These are phyloP conservation scores for Thaumetopoea pityocampa DNA, from an alignment of 1,140 invertebrate species.

Conservation along the genomic window DNA sequence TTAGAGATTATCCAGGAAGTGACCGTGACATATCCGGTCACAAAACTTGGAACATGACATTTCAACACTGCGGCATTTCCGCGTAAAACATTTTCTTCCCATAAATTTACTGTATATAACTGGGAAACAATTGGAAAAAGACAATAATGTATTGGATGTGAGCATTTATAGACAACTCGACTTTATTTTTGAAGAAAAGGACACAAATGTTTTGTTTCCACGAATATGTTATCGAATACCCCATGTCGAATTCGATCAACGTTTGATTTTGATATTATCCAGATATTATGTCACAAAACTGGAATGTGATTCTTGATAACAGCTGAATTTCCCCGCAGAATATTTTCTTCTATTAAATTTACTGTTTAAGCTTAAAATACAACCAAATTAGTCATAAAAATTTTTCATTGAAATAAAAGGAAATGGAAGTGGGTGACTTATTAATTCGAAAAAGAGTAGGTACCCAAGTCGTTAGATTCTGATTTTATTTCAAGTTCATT, in stretches of 20 bases:
- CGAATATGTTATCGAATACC: constrained; percentile 35
- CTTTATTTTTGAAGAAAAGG: constrained; percentile 6
- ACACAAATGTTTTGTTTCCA: not conserved
- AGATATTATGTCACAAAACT: constrained; percentile 94
- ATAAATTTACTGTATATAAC: constrained; percentile 89
- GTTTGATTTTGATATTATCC: constrained; percentile 80
- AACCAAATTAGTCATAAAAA: constrained; percentile 79
- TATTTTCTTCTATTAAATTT: constrained; percentile 93
- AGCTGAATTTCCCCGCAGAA: constrained; percentile 90
- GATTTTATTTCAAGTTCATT: constrained; percentile 74
- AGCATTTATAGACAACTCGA: constrained; percentile 4
- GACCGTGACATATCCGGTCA: constrained; percentile 87
- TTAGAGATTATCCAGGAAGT: constrained; percentile 89
- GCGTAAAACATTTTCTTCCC: constrained; percentile 90
- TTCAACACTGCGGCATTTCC: constrained; percentile 90
- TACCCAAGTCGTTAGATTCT: constrained; percentile 60
- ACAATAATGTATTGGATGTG: not conserved
- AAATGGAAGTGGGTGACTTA: constrained; percentile 15
- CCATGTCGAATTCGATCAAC: constrained; percentile 57
- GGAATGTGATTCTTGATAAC: constrained; percentile 95
- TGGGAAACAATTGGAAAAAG: constrained; percentile 86
- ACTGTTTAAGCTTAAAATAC: constrained; percentile 92
- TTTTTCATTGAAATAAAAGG: constrained; percentile 11
- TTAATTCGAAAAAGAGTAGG: constrained; percentile 7
- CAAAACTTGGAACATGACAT: constrained; percentile 91